These are phyloP conservation scores for Ammospiza caudacuta DNA, from an alignment of 2,113 vertebrate genomes.

Conservation along the genomic window DNA sequence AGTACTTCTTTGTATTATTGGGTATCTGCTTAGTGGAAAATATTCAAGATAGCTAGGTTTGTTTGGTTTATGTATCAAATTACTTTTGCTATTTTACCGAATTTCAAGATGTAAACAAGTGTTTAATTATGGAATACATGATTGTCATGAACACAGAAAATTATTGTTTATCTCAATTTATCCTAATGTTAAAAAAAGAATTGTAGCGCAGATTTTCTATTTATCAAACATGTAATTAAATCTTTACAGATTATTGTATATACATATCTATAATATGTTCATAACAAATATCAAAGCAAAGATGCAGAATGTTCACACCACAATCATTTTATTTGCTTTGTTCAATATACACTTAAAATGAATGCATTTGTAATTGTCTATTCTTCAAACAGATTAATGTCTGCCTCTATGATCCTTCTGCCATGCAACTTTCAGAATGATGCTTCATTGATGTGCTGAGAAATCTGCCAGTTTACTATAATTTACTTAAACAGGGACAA, in stretches of 20 bases:
- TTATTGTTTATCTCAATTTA: neutral
- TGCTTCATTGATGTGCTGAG: neutral
- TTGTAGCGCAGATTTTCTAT: neutral
- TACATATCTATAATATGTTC: neutral
- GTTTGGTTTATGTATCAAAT: neutral
- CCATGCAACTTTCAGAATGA: neutral
- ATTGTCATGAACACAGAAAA: neutral
- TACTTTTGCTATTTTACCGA: neutral
- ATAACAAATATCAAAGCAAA: neutral
- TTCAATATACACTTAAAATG: slow-evolving; percentile 52
- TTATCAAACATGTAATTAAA: slow-evolving; percentile 16
- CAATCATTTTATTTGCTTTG: neutral
- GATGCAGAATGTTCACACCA: neutral
- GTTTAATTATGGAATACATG: neutral
- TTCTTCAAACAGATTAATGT: slow-evolving; percentile 60
- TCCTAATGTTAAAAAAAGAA: neutral
- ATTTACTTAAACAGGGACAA: neutral
- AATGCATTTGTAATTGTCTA: slow-evolving; percentile 58
- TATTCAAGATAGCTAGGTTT: neutral
- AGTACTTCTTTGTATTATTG: neutral
- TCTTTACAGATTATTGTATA: neutral
- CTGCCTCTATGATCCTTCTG: slow-evolving; percentile 18
- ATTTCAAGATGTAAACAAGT: neutral
- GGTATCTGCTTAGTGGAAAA: neutral
- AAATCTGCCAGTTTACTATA: neutral